Base-by-base conservation (phyloP, 2,113 vertebrate genomes). In the Pyxicephalus adspersus region DNA sequence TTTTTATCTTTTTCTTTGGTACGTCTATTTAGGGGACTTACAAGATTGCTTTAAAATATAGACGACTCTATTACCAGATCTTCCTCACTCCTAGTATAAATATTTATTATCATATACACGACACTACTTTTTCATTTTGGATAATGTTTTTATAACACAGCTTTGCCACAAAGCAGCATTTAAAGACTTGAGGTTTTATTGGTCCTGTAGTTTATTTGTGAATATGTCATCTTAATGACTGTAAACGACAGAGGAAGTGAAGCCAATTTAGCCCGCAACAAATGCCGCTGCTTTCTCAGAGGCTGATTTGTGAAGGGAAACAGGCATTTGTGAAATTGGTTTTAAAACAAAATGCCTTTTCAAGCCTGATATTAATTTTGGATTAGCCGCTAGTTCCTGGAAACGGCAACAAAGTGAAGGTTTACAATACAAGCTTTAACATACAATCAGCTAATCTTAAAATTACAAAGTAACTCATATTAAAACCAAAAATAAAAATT, bases 221-320 rank as follows among this genome's bases (percentile, higher is more conserved):
- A 20, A 45, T 5, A 66, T 54, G 51, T 66, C 23, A 23, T 7
- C 51, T 51, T 77, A 65, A 77, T 77, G 76, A 77, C 76, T 77
- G 8, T 50, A 77, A 77, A 57, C 38, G 52, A 66, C 25, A 61
- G 76, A 77, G 76, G 76, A 77, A 66, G 51, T 66, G 45, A 25
- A 77, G 76, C 18, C 50, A n/a, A 77, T 77, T 77, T 66, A 66
- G 60, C 25, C 13, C 4, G 28, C 26, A 77, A 66, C 73, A 76
- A 63, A 63, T 57, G 4, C 26, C 20, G 64, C 19, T 20, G 34
- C 34, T 63, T 63, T 60, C 73, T 63, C 73, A 60, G 73, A 55
- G 76, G 63, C 23, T 55, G 51, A 54, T 25, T 64, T 77, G 76
- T 77, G 28, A 77, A 5, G 76, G 5, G 6, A 77, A 77, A 28